Percentiles rank a stretch among this genome's conserved stretches.
Conservation (phyloP, 2,797 vertebrate species). For the Hylomyscus alleni region DNA sequence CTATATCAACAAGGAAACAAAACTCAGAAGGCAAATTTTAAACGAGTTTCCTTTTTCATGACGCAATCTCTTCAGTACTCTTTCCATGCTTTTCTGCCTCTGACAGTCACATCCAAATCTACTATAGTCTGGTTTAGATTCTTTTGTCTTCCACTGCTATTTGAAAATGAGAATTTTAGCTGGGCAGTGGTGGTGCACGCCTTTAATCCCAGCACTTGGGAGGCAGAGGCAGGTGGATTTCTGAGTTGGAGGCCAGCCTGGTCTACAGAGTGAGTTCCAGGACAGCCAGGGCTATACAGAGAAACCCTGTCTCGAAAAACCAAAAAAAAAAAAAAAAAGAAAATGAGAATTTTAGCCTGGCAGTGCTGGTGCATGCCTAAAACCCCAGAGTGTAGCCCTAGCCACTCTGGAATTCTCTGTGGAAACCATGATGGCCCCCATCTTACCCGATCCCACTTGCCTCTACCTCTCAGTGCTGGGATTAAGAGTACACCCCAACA, state of each 20-base stretch:
- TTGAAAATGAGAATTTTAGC: neutral
- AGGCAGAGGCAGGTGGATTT: too few species aligned
- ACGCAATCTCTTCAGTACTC: neutral
- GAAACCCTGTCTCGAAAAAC: too few species aligned
- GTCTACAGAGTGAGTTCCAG: too few species aligned
- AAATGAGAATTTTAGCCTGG: neutral
- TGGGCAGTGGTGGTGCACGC: too few species aligned
- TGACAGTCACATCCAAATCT: neutral
- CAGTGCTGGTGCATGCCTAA: neutral
- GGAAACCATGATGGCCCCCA: neutral
- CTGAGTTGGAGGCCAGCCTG: too few species aligned
- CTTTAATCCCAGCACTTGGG: too few species aligned
- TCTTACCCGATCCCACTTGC: neutral
- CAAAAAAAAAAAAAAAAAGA: too few species aligned
- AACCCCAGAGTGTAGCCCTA: neutral
- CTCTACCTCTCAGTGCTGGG: neutral
- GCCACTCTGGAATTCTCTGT: neutral
- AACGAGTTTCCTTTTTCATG: neutral
- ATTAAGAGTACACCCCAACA: neutral
- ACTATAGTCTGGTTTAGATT: neutral
- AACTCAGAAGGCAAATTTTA: constrained; percentile 42
- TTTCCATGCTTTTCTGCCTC: neutral
- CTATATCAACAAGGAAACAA: constrained; percentile 7
- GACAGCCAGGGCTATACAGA: too few species aligned
- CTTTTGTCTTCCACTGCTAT: neutral